Base-by-base conservation (phyloP, 2,113 vertebrate species). In the Mormoops blainvillei region DNA sequence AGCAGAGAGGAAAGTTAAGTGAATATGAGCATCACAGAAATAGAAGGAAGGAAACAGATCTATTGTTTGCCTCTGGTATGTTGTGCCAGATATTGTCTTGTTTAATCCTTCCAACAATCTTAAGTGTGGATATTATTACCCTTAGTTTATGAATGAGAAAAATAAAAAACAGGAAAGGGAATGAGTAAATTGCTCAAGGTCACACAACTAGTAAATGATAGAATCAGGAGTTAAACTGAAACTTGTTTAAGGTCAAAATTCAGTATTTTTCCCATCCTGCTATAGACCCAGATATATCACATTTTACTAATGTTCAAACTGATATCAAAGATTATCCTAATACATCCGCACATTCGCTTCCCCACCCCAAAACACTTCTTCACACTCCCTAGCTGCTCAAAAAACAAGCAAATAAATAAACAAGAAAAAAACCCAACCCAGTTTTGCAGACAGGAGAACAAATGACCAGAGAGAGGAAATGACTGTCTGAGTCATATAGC, bases 151-250 rank as follows among this genome's bases (percentile, higher is more conserved):
- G 63, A 92, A 83, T 87, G 76, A 93, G 80, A 76, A 80, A 95
- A 87, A 63, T 38, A 83, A 89, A 54, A 97, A 96, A 96, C 77
- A 96, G 95, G 68, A 96, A 97, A 95, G 45, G 67, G 91, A 68
- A 11, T 92, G 77, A 71, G 16, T 45, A 43, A 84, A 86, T 81
- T 36, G 63, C 56, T 68, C 89, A 98, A 96, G 91, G 91, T 86
- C 93, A 89, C 38, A 48, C 36, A 89, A 78, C 26, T 43, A 10
- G 43, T 78, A 82, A 77, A 38, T 3, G 28, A 86, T 2, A 85
- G 58, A 87, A 87, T 61, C 28, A 45, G 33, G 68, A 86, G 58
- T 77, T 88, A 86, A 95, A 94, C 7, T 28, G 61, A 94, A 96
- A 87, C 36, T 56, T 15, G 58, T 19, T 8, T 45, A 65, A 89